Conservation (phyloP, 2,113 vertebrate genomes). For the Butorides virescens region DNA sequence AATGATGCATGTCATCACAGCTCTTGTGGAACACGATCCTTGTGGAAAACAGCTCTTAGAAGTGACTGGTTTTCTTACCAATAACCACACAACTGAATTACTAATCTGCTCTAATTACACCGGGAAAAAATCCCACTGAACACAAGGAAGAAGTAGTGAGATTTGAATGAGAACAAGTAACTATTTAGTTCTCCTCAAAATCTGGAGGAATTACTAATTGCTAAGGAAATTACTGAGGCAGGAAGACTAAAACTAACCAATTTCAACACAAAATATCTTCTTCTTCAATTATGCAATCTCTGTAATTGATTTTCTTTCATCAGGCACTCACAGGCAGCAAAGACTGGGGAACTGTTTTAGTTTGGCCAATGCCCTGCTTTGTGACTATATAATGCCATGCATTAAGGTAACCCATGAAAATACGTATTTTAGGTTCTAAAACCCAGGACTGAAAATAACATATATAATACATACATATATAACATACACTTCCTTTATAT, state of each 20-base stretch:
- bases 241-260: neutral
- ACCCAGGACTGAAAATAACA: neutral
- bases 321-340: neutral
- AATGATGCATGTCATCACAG: neutral
- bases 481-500: too few species aligned
- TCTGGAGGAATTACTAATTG: neutral
- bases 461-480: too few species aligned
- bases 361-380: neutral
- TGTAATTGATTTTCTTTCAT: neutral
- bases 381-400: neutral
- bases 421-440: neutral
- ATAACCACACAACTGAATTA: neutral
- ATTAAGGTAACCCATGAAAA: neutral
- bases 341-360: neutral
- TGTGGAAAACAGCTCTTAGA: neutral
- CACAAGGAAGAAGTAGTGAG: neutral
- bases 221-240: neutral
- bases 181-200: neutral
- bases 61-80: neutral
- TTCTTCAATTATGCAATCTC: neutral
- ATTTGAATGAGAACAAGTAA: neutral
- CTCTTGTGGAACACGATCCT: neutral
- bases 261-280: neutral
- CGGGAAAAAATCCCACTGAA: neutral
- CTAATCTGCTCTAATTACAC: neutral